Conservation (phyloP, 2,888 invertebrate species). For the Tryphoninae sp. region DNA sequence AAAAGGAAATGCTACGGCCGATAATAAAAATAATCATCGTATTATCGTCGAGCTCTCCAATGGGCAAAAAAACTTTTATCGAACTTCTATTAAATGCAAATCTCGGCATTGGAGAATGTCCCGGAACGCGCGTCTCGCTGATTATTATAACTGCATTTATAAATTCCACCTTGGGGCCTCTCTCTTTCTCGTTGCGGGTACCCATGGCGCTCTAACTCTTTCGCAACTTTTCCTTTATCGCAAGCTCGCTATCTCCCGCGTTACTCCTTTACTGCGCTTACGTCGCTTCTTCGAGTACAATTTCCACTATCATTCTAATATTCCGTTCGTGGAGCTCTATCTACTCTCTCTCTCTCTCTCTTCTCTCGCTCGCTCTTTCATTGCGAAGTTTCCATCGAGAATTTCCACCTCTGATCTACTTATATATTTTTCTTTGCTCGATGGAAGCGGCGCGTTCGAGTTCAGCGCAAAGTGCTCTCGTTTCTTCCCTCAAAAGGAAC, state of each 20-base stretch:
- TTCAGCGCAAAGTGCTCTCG: constrained; percentile 56
- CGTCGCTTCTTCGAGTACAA: constrained; percentile 61
- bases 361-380: background rate
- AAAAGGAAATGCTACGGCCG: background rate
- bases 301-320: constrained; percentile 63
- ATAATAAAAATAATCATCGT: constrained; percentile 5
- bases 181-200: constrained; percentile 37
- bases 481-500: constrained; percentile 47
- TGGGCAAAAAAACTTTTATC: constrained; percentile 46
- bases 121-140: constrained; percentile 55
- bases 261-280: constrained; percentile 56
- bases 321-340: constrained; percentile 56
- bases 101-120: constrained; percentile 57
- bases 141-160: constrained; percentile 65
- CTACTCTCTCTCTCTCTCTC: constrained; percentile 26
- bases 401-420: constrained; percentile 62
- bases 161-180: constrained; percentile 55
- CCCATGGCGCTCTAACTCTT: constrained; percentile 52
- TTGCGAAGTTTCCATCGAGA: constrained; percentile 62
- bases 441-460: constrained; percentile 34
- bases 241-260: constrained; percentile 63
- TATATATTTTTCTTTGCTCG: constrained; percentile 60
- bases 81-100: constrained; percentile 62
- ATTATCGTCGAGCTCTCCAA: constrained; percentile 1
- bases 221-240: constrained; percentile 62